Evolutionary conservation across 2,888 invertebrate species (phyloP).

Genomic region (Zeuzera pyrina): DNA sequence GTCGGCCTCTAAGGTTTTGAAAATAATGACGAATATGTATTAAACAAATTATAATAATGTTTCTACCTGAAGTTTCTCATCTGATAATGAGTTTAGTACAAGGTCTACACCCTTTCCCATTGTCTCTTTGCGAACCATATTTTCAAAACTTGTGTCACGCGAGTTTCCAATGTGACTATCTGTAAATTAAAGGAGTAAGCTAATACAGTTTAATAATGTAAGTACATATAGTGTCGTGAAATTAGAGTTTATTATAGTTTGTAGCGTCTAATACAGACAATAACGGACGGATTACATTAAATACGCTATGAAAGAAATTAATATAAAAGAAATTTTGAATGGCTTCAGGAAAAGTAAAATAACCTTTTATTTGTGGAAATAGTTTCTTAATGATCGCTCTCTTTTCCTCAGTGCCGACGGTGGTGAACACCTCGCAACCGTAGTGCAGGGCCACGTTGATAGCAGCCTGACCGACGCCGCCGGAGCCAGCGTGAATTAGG

Average conservation of each 20-base stretch:
- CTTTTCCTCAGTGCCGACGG: slow-evolving; percentile 92
- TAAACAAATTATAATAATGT: no score
- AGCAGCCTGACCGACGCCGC: slow-evolving; percentile 98
- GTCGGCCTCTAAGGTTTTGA: no score
- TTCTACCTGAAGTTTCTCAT: slow-evolving; percentile 90
- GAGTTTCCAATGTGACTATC: slow-evolving; percentile 88
- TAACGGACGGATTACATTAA: no score
- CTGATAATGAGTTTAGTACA: slow-evolving; percentile 92
- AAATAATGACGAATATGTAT: no score
- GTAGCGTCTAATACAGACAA: no score
- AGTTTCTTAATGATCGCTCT: slow-evolving; percentile 89
- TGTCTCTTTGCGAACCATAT: slow-evolving; percentile 85
- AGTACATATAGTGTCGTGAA: no score
- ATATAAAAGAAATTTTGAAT: no score
- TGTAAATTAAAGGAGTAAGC: no score
- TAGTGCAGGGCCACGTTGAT: slow-evolving; percentile 92
- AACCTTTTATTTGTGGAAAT: slow-evolving; percentile 84
- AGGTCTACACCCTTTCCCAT: slow-evolving; percentile 91
- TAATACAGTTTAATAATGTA: no score
- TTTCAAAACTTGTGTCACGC: slow-evolving; percentile 89
- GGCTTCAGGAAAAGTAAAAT: no score
- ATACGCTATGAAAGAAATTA: no score
- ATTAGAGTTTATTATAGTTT: no score
- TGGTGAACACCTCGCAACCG: slow-evolving; percentile 94
- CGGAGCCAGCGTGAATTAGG: slow-evolving; percentile 95